A percentile compares a stretch with the other conserved stretches of the same genome.
Conservation (phyloP, 2,797 vertebrate genomes). For the Sebastes itinus region DNA sequence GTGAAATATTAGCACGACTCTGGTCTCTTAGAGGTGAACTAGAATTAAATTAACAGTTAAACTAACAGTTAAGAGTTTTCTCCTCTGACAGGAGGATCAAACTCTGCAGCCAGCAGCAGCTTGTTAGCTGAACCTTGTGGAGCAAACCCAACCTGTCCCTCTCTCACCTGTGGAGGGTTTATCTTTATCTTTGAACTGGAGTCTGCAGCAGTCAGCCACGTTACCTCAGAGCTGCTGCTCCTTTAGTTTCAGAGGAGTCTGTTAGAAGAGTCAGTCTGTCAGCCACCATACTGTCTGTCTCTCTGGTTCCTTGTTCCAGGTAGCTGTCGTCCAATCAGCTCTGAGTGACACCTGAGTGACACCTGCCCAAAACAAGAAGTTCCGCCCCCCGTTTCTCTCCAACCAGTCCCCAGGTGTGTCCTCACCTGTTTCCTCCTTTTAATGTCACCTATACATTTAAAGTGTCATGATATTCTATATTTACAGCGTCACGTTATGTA, state of each 20-base stretch:
- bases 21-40: too few species aligned
- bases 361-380: neutral
- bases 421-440: neutral
- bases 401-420: neutral
- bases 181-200: too few species aligned
- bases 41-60: too few species aligned
- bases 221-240: neutral
- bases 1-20: too few species aligned
- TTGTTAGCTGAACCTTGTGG: too few species aligned
- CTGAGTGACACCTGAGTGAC: neutral
- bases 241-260: neutral
- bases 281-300: neutral
- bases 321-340: neutral
- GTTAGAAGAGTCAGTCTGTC: neutral
- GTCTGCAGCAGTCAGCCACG: too few species aligned
- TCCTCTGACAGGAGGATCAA: too few species aligned
- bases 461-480: neutral
- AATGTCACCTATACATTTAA: neutral
- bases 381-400: neutral
- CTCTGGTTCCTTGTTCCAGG: neutral
- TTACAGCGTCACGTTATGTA: too few species aligned
- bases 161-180: too few species aligned
- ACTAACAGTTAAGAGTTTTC: too few species aligned
- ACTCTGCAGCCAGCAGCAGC: too few species aligned
- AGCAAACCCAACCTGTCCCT: too few species aligned